These are phyloP conservation scores for Meandrusa payeni DNA, from an alignment of 2,888 invertebrate species.

Conservation along the genomic window DNA sequence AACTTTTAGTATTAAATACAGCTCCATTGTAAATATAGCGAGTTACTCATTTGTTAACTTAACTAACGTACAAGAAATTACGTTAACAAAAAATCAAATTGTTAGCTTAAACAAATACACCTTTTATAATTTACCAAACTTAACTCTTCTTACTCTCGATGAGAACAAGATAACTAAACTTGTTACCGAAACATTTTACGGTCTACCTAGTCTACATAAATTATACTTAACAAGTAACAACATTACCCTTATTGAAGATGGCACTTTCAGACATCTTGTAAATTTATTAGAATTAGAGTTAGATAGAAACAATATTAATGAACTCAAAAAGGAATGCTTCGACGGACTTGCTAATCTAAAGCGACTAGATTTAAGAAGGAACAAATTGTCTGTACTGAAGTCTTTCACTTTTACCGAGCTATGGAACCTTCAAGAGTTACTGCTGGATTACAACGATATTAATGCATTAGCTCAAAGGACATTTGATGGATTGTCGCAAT, in stretches of 20 bases:
- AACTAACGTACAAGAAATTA: slow-evolving; percentile 84
- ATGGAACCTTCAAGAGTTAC: slow-evolving; percentile 85
- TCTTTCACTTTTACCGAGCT: slow-evolving; percentile 90
- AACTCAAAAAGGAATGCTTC: slow-evolving; percentile 88
- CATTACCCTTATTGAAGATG: slow-evolving; percentile 91
- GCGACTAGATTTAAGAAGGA: slow-evolving; percentile 86
- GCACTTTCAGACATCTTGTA: slow-evolving; percentile 87
- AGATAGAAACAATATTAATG: slow-evolving; percentile 87
- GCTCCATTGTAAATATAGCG: slow-evolving; percentile 85
- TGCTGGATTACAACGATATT: slow-evolving; percentile 86
- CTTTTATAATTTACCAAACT: slow-evolving; percentile 86
- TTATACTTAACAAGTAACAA: slow-evolving; percentile 93
- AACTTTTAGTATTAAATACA: slow-evolving; percentile 86
- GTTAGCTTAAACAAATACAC: slow-evolving; percentile 83
- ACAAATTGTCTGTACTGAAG: slow-evolving; percentile 87
- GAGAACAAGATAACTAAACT: slow-evolving; percentile 88
- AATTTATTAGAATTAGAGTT: slow-evolving; percentile 90
- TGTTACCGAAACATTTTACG: slow-evolving; percentile 87
- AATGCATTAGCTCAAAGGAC: slow-evolving; percentile 88
- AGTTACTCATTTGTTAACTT: slow-evolving; percentile 89
- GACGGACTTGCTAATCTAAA: slow-evolving; percentile 87
- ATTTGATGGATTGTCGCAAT: slow-evolving; percentile 86
- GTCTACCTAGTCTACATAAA: slow-evolving; percentile 85
- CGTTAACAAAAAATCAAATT: slow-evolving; percentile 86
- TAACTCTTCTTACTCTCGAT: slow-evolving; percentile 85